These are phyloP conservation scores for Peromyscus polionotus DNA, from an alignment of 2,113 vertebrate genomes.

Conservation along the genomic window DNA sequence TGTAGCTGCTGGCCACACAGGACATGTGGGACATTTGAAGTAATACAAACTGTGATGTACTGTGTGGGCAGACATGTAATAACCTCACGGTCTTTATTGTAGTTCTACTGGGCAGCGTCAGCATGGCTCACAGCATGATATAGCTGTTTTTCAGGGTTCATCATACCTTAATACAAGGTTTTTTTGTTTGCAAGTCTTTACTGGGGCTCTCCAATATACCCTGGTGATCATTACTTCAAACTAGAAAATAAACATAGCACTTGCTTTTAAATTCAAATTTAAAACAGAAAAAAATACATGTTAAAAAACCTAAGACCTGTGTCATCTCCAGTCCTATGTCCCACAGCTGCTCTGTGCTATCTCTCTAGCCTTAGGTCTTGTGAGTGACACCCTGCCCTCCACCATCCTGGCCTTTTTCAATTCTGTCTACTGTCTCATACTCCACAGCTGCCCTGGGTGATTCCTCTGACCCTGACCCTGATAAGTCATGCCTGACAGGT, in stretches of 20 bases:
- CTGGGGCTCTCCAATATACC: background rate
- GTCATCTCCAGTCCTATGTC: no score
- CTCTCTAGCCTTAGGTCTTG: background rate
- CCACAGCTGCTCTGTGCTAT: background rate
- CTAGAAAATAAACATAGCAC: background rate
- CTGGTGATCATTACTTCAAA: background rate
- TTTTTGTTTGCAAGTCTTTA: background rate
- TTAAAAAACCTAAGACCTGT: background rate
- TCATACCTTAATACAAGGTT: background rate
- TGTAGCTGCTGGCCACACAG: background rate
- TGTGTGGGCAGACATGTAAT: background rate
- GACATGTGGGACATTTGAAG: background rate
- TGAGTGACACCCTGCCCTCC: background rate
- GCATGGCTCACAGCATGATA: background rate
- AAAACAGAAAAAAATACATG: background rate
- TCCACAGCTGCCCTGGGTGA: background rate
- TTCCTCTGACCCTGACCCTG: background rate
- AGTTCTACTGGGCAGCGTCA: background rate
- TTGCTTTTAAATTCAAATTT: conserved; percentile 47
- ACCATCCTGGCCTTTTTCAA: background rate
- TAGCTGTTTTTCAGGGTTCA: background rate
- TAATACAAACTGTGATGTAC: background rate
- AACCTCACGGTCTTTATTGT: no score
- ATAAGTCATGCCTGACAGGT: no score
- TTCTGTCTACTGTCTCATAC: background rate